Percentiles rank a stretch among this genome's conserved stretches.
phyloP scores from a whole-genome alignment of 2,113 vertebrate genomes.

The Leptodactylus fuscus region DNA sequence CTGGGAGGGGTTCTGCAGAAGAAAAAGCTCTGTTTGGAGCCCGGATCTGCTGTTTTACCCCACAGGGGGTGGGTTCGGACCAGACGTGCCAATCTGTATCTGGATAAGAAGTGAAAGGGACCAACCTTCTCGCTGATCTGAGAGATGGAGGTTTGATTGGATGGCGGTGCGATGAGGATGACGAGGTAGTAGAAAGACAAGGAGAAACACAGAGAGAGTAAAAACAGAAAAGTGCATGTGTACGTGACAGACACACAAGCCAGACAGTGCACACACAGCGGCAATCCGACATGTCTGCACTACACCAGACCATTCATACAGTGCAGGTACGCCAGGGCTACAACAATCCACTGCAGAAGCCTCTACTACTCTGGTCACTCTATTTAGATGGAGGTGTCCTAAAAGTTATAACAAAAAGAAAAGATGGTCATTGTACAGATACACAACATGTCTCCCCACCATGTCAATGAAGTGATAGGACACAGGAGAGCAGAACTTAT shows the following conservation, averaged over 20 bases:
- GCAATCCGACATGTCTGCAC: neutral
- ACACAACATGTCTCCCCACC: too few species aligned
- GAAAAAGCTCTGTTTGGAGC: conserved; percentile 69
- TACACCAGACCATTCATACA: neutral
- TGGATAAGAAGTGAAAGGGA: conserved; percentile 90
- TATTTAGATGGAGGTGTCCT: too few species aligned
- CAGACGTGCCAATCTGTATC: conserved; percentile 81
- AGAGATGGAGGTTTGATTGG: conserved; percentile 92
- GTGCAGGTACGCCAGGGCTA: neutral
- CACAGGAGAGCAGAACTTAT: neutral
- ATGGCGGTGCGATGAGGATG: conserved; percentile 95
- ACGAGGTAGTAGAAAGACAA: conserved; percentile 90
- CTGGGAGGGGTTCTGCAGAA: conserved; percentile 62
- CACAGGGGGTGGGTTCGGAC: conserved; percentile 77
- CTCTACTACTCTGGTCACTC: too few species aligned
- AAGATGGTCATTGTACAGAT: too few species aligned
- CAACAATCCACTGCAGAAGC: too few species aligned
- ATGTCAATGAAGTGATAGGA: too few species aligned
- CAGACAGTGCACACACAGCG: conserved; percentile 31
- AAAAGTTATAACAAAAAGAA: too few species aligned
- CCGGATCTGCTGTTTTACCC: conserved; percentile 75
- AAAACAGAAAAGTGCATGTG: conserved; percentile 96
- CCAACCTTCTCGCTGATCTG: conserved; percentile 99
- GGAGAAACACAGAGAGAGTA: conserved; percentile 98
- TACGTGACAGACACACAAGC: conserved; percentile 71